A percentile compares a stretch with the other conserved stretches of the same genome.
phyloP scores from a whole-genome alignment of 1,140 invertebrate species.

The Paraescarpia echinospica region DNA sequence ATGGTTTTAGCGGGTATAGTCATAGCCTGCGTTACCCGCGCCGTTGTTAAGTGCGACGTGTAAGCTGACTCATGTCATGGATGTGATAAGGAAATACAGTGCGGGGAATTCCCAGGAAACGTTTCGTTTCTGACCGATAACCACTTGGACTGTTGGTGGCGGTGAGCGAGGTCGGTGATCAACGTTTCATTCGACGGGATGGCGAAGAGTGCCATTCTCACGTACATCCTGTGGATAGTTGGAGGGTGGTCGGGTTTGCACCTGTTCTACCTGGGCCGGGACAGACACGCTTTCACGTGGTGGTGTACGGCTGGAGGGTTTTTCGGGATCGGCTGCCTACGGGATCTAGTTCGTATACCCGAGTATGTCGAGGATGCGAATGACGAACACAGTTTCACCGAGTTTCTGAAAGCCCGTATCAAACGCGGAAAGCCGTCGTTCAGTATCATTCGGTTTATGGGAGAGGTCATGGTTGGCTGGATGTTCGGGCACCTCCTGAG shows the following conservation, averaged over 20 bases:
- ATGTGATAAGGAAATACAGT: background rate
- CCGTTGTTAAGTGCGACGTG: background rate
- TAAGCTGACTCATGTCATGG: background rate
- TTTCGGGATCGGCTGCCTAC: conserved; percentile 80
- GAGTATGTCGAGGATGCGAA: conserved; percentile 87
- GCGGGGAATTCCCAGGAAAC: background rate
- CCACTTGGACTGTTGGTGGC: background rate
- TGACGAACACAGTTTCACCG: conserved; percentile 71
- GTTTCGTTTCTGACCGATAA: background rate
- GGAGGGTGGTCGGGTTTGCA: conserved; percentile 86
- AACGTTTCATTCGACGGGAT: background rate
- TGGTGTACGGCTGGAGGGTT: conserved; percentile 84
- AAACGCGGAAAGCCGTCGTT: conserved; percentile 77
- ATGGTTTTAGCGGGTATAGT: background rate
- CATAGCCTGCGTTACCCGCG: background rate
- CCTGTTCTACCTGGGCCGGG: conserved; percentile 85
- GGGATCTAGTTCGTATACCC: conserved; percentile 77
- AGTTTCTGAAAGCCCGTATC: conserved; percentile 68
- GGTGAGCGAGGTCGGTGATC: background rate
- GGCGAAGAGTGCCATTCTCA: conserved; percentile 33
- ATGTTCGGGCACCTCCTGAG: conserved; percentile 76
- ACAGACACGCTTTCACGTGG: conserved; percentile 88
- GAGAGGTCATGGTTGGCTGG: conserved; percentile 75
- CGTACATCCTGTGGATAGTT: conserved; percentile 83
- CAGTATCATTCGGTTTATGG: conserved; percentile 74